These are phyloP conservation scores for Sinotaia quadrata DNA, from an alignment of 2,888 invertebrate genomes.

Conservation along the genomic window DNA sequence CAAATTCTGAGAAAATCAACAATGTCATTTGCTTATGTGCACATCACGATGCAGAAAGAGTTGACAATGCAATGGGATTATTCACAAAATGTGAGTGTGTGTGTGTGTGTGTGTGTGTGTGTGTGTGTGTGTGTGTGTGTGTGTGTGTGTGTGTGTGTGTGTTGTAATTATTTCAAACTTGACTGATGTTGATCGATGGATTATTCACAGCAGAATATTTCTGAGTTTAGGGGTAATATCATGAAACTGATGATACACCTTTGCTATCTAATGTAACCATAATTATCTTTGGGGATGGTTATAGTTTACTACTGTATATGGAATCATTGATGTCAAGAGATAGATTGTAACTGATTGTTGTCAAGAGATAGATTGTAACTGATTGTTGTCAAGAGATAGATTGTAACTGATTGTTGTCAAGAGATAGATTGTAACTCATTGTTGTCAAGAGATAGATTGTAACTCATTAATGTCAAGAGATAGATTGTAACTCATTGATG, in stretches of 20 bases:
- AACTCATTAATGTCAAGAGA: background rate
- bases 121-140: slow-evolving; percentile 8
- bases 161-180: no score
- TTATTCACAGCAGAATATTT: no score
- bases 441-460: background rate
- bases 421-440: background rate
- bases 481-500: background rate
- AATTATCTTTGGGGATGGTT: no score
- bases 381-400: background rate
- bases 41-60: background rate
- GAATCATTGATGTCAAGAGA: background rate
- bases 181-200: no score
- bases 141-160: background rate
- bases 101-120: background rate
- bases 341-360: no score
- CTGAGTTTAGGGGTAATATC: no score
- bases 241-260: no score
- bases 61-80: background rate
- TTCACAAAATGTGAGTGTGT: background rate
- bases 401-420: background rate
- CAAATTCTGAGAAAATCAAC: no score
- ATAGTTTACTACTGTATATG: no score
- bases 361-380: no score
- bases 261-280: no score
- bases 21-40: no score